These are phyloP conservation scores for Dicroscelio sp. DNA, from an alignment of 2,888 invertebrate genomes.

Conservation along the genomic window DNA sequence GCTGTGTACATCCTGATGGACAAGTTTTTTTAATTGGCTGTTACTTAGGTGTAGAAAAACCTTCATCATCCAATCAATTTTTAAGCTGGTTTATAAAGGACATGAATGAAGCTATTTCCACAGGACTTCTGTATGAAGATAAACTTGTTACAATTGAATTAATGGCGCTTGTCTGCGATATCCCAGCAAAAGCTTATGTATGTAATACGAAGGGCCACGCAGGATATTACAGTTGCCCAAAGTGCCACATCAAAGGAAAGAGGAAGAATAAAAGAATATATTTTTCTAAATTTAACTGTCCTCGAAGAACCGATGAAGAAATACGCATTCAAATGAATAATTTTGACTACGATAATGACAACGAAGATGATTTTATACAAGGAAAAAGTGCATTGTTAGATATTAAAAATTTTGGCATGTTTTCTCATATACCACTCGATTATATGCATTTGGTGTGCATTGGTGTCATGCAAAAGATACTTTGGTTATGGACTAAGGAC, in stretches of 20 bases:
- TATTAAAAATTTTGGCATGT: not conserved
- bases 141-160: too few relatives aligned
- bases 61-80: not conserved
- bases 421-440: not conserved
- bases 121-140: not conserved
- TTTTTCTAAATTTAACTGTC: not conserved
- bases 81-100: not conserved
- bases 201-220: not conserved
- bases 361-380: not conserved
- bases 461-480: not conserved
- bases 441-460: not conserved
- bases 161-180: not conserved
- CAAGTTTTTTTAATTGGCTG: not conserved
- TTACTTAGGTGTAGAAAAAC: not conserved
- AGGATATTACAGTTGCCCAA: not conserved
- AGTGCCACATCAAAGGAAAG: not conserved
- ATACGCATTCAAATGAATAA: not conserved
- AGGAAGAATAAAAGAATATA: not conserved
- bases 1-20: not conserved
- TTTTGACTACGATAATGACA: not conserved
- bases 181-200: not conserved
- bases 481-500: too few relatives aligned
- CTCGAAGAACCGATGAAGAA: not conserved
- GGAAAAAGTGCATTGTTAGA: not conserved
- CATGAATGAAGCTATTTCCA: not conserved